These are phyloP conservation scores for Drosophila sechellia DNA, from an alignment of 1,140 invertebrate species.

Conservation along the genomic window DNA sequence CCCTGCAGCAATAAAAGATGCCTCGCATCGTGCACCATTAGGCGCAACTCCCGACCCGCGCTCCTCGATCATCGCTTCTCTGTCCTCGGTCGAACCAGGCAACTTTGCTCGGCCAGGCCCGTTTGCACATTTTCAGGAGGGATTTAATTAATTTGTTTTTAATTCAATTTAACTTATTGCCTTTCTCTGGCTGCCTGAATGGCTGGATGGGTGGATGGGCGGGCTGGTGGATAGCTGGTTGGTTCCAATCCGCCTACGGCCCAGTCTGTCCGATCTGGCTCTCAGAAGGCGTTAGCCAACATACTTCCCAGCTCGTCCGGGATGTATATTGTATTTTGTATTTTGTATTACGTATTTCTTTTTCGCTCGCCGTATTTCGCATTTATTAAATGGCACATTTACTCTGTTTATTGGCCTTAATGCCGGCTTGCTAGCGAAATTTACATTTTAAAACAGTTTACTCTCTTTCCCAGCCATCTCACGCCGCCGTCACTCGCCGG, in stretches of 20 bases:
- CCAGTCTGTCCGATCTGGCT: too few species aligned
- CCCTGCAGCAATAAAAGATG: too few species aligned
- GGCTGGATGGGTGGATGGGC: not conserved
- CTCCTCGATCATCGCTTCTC: too few species aligned
- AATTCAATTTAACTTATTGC: conserved; percentile 81
- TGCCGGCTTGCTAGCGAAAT: conserved; percentile 77
- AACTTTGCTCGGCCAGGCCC: conserved; percentile 2
- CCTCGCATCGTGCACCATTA: too few species aligned
- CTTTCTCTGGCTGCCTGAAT: conserved; percentile 7
- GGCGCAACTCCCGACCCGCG: too few species aligned
- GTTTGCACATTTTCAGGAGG: conserved; percentile 58
- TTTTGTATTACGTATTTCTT: conserved; percentile 52
- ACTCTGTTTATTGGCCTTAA: conserved; percentile 82
- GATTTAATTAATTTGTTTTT: conserved; percentile 83
- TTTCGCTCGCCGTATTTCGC: conserved; percentile 36
- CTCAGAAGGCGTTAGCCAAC: not conserved
- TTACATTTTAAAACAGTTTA: conserved; percentile 83
- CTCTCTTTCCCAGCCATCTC: conserved; percentile 27
- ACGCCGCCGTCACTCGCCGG: conserved; percentile 11
- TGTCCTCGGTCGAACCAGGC: too few species aligned
- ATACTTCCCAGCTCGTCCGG: too few species aligned
- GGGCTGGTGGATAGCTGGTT: not conserved
- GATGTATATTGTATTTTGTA: conserved; percentile 27
- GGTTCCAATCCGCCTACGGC: too few species aligned
- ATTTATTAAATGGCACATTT: conserved; percentile 80